Conservation (phyloP, 2,113 vertebrate species). For the Octodon degus region DNA sequence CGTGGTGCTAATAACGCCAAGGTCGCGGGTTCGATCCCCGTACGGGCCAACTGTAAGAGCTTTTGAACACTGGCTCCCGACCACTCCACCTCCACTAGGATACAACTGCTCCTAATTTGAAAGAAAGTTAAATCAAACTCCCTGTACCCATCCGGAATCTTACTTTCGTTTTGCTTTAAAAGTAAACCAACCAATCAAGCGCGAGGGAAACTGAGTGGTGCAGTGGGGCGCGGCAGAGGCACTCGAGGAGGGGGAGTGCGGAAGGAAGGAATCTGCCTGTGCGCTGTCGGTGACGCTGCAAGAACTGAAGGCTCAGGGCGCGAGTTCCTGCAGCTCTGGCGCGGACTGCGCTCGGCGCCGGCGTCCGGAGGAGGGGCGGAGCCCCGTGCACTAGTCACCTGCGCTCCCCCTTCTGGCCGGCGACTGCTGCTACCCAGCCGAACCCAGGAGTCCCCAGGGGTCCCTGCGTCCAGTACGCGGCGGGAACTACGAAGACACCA, state of each 20-base stretch:
- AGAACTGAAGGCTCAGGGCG: background rate
- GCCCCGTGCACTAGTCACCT: background rate
- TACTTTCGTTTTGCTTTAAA: background rate
- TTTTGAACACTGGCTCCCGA: background rate
- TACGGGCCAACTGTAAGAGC: background rate
- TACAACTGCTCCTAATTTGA: background rate
- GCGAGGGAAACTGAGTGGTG: background rate
- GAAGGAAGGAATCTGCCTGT: background rate
- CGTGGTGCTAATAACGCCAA: slow-evolving; percentile 68
- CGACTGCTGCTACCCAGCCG: background rate
- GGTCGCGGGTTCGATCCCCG: slow-evolving; percentile 66
- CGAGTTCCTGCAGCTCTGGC: background rate
- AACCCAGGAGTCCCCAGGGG: background rate
- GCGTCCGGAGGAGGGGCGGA: rapidly evolving
- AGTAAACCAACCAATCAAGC: background rate
- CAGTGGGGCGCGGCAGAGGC: background rate
- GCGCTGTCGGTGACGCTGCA: background rate
- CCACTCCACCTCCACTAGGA: too few relatives aligned
- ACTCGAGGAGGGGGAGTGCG: background rate
- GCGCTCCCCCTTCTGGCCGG: background rate
- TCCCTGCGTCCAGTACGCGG: background rate
- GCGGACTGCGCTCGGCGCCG: background rate
- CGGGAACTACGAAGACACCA: background rate
- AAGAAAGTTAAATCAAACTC: background rate
- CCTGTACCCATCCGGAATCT: background rate